Evolutionary conservation across 2,113 vertebrate genomes (phyloP).

Genomic region (Ptilorrhoa leucosticta): DNA sequence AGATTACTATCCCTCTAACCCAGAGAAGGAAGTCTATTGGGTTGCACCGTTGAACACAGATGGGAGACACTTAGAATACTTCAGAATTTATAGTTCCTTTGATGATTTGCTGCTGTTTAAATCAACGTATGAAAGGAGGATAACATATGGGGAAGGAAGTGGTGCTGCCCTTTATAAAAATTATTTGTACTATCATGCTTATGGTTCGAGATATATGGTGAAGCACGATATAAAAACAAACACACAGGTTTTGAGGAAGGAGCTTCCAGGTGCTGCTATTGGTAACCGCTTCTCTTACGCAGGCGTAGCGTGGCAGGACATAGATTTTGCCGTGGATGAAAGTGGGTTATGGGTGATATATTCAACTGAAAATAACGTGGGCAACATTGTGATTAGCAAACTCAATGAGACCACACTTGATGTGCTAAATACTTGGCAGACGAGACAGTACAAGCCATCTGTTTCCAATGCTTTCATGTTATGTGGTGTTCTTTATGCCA

Average conservation of each 20-base stretch:
- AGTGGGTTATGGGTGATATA: constrained; percentile 95
- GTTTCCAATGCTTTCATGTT: constrained; percentile 92
- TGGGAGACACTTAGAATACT: constrained; percentile 57
- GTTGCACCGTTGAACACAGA: constrained; percentile 73
- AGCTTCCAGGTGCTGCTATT: constrained; percentile 73
- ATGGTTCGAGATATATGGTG: constrained; percentile 37
- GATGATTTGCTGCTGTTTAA: constrained; percentile 78
- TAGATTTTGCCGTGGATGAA: constrained; percentile 90
- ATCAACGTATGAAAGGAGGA: not conserved
- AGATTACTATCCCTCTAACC: constrained; percentile 64
- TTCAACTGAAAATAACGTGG: constrained; percentile 87
- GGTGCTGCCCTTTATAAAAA: constrained; percentile 76
- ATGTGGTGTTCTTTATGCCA: constrained; percentile 90
- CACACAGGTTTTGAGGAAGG: not conserved
- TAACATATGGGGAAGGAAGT: constrained; percentile 74
- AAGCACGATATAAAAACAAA: constrained; percentile 66
- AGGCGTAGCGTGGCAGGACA: constrained; percentile 84
- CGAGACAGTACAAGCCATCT: constrained; percentile 76
- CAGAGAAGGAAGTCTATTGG: constrained; percentile 74
- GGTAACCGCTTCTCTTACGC: constrained; percentile 90
- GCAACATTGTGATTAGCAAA: constrained; percentile 91
- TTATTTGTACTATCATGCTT: constrained; percentile 78
- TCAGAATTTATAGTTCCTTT: constrained; percentile 71
- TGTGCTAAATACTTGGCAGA: constrained; percentile 88
- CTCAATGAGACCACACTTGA: constrained; percentile 89